These are phyloP conservation scores for Anas bahamensis DNA, from an alignment of 2,797 vertebrate species.

Conservation along the genomic window DNA sequence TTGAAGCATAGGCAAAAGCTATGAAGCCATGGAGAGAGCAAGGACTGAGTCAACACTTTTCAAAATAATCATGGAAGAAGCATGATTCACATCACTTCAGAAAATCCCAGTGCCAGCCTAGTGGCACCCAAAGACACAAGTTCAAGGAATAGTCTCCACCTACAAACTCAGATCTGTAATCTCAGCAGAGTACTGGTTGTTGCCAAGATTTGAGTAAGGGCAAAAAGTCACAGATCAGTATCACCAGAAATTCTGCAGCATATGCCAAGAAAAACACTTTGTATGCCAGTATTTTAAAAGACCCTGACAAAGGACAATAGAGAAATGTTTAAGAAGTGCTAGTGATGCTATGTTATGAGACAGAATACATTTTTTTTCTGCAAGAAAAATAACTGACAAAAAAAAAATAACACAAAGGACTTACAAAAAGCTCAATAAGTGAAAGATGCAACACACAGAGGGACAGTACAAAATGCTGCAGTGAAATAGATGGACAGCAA, in stretches of 20 bases:
- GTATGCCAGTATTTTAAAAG: neutral
- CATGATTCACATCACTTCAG: neutral
- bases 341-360: fast-evolving
- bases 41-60: neutral
- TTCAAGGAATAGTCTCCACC: neutral
- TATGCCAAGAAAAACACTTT: neutral
- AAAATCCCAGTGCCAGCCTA: neutral
- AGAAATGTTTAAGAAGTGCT: neutral
- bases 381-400: neutral
- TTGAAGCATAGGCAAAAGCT: neutral
- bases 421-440: neutral
- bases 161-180: neutral
- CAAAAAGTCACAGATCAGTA: neutral
- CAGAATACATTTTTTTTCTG: neutral
- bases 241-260: neutral
- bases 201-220: neutral
- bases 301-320: neutral
- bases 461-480: neutral
- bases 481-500: neutral
- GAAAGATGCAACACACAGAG: neutral
- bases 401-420: neutral
- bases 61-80: neutral
- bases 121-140: neutral
- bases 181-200: neutral
- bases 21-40: neutral